Conservation (phyloP, 2,888 invertebrate genomes). For the Lepidocyrtinus sp. region DNA sequence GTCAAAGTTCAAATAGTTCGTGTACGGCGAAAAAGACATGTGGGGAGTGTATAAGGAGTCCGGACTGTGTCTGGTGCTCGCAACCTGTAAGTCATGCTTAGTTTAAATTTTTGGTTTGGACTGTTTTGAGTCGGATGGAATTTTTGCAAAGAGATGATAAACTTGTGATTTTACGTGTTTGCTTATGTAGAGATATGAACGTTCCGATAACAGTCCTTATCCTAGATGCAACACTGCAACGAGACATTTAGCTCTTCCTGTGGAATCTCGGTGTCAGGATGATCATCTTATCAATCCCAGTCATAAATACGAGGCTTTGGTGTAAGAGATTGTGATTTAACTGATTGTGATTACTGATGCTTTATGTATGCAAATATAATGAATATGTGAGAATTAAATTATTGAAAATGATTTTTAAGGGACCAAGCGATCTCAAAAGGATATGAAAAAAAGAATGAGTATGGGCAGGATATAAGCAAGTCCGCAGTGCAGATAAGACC, state of each 20-base stretch:
- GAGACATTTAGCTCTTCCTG: slow-evolving; percentile 19
- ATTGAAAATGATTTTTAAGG: slow-evolving; percentile 12
- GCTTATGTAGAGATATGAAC: slow-evolving; percentile 41
- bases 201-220: slow-evolving; percentile 29
- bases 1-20: too few relatives aligned
- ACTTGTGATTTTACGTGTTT: background rate
- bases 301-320: background rate
- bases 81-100: slow-evolving; percentile 44
- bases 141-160: background rate
- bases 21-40: slow-evolving; percentile 38
- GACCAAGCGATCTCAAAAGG: background rate
- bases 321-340: slow-evolving; percentile 10
- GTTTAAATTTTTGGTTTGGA: background rate
- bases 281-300: slow-evolving; percentile 23
- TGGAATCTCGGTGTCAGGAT: slow-evolving; percentile 25
- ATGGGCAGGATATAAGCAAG: too few relatives aligned
- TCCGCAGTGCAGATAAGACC: slow-evolving; percentile 43
- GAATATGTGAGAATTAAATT: slow-evolving; percentile 12
- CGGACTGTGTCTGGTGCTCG: slow-evolving; percentile 57
- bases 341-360: background rate
- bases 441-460: background rate
- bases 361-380: slow-evolving; percentile 11
- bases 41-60: slow-evolving; percentile 46
- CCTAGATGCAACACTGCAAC: slow-evolving; percentile 43
- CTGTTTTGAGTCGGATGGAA: too few relatives aligned